Percentiles rank a stretch among this genome's conserved stretches.
These are phyloP conservation scores for Indicator indicator DNA, from an alignment of 2,113 vertebrate species.

Conservation along the genomic window DNA sequence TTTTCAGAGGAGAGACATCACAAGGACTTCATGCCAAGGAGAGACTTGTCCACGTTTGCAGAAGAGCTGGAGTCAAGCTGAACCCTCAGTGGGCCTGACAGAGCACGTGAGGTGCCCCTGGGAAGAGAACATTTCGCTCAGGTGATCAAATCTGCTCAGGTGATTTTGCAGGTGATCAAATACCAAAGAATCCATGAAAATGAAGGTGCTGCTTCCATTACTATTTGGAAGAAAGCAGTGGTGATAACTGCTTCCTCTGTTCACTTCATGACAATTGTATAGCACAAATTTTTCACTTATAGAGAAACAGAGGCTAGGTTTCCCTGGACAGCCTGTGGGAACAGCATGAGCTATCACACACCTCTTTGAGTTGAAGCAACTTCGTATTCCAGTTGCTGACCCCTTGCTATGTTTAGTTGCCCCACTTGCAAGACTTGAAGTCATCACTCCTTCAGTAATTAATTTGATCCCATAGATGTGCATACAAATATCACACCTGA, in stretches of 20 bases:
- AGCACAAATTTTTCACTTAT: not conserved
- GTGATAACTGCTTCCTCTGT: not conserved
- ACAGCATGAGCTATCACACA: not conserved
- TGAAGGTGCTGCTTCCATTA: not conserved
- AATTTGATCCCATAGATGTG: not conserved
- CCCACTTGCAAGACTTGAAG: not conserved
- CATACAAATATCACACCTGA: not conserved
- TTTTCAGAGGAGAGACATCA: not conserved
- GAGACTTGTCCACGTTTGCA: not conserved
- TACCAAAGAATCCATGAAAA: not conserved
- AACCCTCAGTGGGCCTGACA: not conserved
- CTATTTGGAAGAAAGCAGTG: not conserved
- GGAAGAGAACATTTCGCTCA: not conserved
- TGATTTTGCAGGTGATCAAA: conserved; percentile 21
- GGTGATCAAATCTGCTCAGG: not conserved
- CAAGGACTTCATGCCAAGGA: not conserved
- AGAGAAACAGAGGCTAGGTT: not conserved
- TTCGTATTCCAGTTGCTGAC: not conserved
- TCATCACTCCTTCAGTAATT: not conserved
- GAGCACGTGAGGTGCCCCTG: not conserved
- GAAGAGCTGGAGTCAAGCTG: not conserved
- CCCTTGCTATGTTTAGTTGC: not conserved
- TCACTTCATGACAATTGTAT: not conserved
- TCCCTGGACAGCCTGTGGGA: not conserved
- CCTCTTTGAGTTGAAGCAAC: not conserved